Conservation (phyloP, 2,888 invertebrate species). For the Phyto melanocephala region DNA sequence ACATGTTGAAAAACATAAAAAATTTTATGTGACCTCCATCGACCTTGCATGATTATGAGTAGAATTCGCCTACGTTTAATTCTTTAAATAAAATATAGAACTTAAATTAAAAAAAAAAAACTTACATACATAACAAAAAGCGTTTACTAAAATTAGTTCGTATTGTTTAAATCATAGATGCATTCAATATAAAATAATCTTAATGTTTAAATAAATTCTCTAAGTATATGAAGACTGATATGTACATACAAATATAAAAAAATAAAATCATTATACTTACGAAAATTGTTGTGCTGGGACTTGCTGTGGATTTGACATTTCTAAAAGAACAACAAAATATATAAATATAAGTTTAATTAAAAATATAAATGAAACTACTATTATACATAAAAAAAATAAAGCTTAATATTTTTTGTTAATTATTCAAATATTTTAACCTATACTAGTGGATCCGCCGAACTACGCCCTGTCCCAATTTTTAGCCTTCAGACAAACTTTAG, state of each 20-base stretch:
- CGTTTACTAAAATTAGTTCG: background rate
- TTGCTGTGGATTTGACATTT: constrained; percentile 68
- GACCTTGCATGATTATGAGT: constrained; percentile 30
- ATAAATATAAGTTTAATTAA: constrained; percentile 27
- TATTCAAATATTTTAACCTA: too few relatives aligned
- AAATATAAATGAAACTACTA: background rate
- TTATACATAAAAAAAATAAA: background rate
- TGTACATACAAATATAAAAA: too few relatives aligned
- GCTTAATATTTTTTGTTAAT: too few relatives aligned
- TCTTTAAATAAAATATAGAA: too few relatives aligned
- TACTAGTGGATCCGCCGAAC: too few relatives aligned
- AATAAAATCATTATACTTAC: constrained; percentile 71
- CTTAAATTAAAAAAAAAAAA: background rate
- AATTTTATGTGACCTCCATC: constrained; percentile 36
- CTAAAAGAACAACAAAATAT: constrained; percentile 61
- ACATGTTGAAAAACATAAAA: too few relatives aligned
- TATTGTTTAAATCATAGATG: constrained; percentile 13
- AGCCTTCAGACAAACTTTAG: too few relatives aligned
- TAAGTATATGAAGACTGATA: background rate
- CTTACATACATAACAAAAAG: background rate
- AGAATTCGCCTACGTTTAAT: too few relatives aligned
- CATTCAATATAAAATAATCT: background rate
- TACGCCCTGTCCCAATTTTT: too few relatives aligned
- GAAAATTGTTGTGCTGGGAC: constrained; percentile 72
- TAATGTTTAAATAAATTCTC: background rate